Evolutionary conservation across 1,140 invertebrate genomes (phyloP), one percentile per base, ranked within the genome.

Genomic region (Platyura marginata): DNA sequence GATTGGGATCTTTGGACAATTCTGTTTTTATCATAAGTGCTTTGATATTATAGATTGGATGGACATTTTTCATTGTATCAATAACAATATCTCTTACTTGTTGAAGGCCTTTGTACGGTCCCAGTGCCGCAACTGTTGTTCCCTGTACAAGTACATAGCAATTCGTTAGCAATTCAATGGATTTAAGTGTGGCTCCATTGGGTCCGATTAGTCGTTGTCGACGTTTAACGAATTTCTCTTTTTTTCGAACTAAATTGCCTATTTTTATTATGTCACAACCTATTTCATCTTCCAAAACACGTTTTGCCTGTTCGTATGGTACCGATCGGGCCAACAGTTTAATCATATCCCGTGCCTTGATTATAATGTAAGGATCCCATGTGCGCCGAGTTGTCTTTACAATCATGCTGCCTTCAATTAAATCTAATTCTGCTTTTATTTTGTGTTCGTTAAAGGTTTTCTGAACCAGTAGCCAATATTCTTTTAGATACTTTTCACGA

Each of bases 1-100:
- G 56, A 51, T 81, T 79, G 0, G 86, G 80, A 69, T 98, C 87
- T 60, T 89, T 96, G 44, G 81, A 79, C 19, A 99, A 63, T 67
- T 98, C 93, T 52, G 79, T 70, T 62, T 98, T 98, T 37, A 98
- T 95, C 93, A 98, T 98, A 10, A 99, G 62, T 15, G 86, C 81
- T 66, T 98, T 98, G 1, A 99, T 94, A 55, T 96, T 96, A 57
- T 98, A 98, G 57, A 98, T 93, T n/a, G 95, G 95, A 70, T 99
- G 95, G 45, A 98, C 79, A 61, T 99, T 99, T 55, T 92, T 91
- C 92, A 99, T 97, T 2, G 90, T 95, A 52, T 99, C 94, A 57
- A 89, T 79, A 5, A 92, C 88, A 52, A 99, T 88, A 55, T 83
- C 76, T 47, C 92, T 65, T 1, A 93, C 89, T 62, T 97, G 87